Conservation (phyloP, 2,797 vertebrate species). For the Falco columbarius region DNA sequence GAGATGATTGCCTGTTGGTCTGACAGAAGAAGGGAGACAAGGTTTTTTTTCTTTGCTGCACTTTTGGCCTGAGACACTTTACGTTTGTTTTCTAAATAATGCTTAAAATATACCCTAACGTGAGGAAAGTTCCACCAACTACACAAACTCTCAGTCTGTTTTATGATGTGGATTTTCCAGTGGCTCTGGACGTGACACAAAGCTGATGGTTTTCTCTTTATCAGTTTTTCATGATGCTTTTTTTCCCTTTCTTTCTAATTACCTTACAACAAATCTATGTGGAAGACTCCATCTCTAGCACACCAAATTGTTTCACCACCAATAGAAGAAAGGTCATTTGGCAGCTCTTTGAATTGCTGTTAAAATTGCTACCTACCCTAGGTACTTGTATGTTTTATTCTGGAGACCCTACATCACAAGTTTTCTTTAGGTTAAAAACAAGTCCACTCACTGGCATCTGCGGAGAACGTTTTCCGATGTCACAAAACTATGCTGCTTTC, state of each 20-base stretch:
- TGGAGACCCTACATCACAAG: not conserved
- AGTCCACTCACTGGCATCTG: not conserved
- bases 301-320: not conserved
- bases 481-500: not conserved
- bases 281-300: not conserved
- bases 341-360: not conserved
- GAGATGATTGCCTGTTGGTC: not conserved
- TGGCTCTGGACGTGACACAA: not conserved
- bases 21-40: not conserved
- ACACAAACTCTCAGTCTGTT: not conserved
- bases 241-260: not conserved
- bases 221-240: not conserved
- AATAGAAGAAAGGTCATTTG: not conserved
- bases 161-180: not conserved
- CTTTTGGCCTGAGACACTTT: not conserved
- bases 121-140: not conserved
- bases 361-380: not conserved
- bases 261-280: not conserved
- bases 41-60: not conserved
- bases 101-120: not conserved
- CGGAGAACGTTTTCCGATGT: not conserved
- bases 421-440: not conserved
- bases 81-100: not conserved
- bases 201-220: not conserved
- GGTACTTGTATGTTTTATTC: not conserved